Percentiles rank a stretch among this genome's conserved stretches.
Evolutionary conservation across 2,113 vertebrate genomes (phyloP).

Genomic region (Cranoglanis bouderius): DNA sequence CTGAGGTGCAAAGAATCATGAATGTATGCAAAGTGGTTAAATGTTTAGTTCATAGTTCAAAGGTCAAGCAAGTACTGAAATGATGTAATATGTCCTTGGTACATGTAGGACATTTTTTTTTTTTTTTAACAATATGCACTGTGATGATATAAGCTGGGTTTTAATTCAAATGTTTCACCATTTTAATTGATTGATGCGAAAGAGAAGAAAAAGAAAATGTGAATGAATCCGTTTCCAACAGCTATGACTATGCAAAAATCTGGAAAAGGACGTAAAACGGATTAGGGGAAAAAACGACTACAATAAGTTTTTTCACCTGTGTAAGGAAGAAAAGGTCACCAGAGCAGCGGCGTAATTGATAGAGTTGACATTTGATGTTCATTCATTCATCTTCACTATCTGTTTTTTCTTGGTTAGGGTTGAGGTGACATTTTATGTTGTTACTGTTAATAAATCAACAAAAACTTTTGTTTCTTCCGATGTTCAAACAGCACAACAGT

Average conservation of each 20-base stretch:
- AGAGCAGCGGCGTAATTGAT: not conserved
- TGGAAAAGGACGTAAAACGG: not conserved
- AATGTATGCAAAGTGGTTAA: not conserved
- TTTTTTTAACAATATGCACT: not conserved
- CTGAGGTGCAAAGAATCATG: not conserved
- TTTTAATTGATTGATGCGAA: not conserved
- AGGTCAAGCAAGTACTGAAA: not conserved
- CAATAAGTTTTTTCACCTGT: not conserved
- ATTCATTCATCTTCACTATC: not conserved
- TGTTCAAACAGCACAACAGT: not conserved
- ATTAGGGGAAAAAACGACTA: not conserved
- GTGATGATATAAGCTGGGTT: not conserved
- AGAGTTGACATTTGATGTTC: conserved; percentile 11
- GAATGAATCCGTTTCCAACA: not conserved
- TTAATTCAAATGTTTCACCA: not conserved
- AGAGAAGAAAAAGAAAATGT: not conserved
- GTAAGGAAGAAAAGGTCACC: conserved; percentile 9
- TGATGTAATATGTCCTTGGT: not conserved
- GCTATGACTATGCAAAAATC: not conserved
- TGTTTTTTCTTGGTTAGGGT: not conserved
- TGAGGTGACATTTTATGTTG: not conserved
- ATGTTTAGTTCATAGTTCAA: not conserved
- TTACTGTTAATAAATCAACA: not conserved
- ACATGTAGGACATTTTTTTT: not conserved
- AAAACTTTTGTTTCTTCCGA: not conserved